A percentile compares a stretch with the other conserved stretches of the same genome.
Evolutionary conservation across 2,113 vertebrate species (phyloP).

Genomic region (Lycaon pictus): DNA sequence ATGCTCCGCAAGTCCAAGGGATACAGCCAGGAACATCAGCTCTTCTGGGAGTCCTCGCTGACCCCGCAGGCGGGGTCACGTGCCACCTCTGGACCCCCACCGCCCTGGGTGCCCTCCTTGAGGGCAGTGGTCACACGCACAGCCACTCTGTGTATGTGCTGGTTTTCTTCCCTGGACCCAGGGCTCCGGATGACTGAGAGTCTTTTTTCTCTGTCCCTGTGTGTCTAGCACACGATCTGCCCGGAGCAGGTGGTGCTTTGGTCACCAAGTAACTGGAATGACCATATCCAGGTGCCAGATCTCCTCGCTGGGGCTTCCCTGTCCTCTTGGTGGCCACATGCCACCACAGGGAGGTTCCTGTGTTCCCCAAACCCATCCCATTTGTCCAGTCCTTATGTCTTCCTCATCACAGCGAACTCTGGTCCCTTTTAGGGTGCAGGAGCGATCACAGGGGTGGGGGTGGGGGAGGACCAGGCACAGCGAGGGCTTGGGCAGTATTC

Average conservation of each 20-base stretch:
- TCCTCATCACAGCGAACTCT: too few species aligned
- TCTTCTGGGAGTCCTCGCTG: neutral
- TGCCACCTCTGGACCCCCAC: neutral
- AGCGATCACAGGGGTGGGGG: neutral
- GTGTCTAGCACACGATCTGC: neutral
- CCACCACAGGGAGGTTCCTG: neutral
- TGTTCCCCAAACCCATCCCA: neutral
- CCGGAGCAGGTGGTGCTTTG: neutral
- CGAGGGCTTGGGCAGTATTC: neutral
- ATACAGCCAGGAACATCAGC: neutral
- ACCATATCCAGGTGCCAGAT: neutral
- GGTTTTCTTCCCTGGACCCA: neutral
- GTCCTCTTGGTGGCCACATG: rapidly evolving
- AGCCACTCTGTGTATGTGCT: neutral
- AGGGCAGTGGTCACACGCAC: neutral
- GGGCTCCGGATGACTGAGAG: neutral
- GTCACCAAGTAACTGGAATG: neutral
- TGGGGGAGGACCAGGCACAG: neutral
- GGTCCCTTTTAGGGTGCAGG: neutral
- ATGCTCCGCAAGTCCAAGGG: neutral
- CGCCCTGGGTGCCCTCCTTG: neutral
- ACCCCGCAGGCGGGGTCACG: rapidly evolving
- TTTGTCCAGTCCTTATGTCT: neutral
- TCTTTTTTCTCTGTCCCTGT: neutral
- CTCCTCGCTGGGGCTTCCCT: neutral